phyloP scores from a whole-genome alignment of 2,113 vertebrate species.

The Trichechus manatus region DNA sequence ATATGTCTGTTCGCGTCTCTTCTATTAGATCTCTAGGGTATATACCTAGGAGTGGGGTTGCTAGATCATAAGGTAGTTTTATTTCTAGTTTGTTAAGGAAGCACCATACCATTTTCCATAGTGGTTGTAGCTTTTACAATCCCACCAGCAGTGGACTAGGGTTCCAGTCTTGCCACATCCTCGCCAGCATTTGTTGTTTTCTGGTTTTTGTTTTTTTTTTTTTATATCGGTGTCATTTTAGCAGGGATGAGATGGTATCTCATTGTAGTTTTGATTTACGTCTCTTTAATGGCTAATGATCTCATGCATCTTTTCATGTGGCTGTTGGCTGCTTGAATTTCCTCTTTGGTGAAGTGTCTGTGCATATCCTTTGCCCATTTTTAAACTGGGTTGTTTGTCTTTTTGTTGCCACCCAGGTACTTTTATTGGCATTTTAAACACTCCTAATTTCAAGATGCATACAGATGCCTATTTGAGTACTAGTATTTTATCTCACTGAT shows the following conservation, averaged over 20 bases:
- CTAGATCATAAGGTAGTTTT: background rate
- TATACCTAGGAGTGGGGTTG: background rate
- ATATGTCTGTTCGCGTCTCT: background rate
- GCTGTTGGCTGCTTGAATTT: background rate
- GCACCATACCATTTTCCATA: no score
- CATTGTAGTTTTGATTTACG: background rate
- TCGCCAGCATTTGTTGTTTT: no score
- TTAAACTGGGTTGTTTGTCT: background rate
- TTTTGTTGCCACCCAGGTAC: background rate
- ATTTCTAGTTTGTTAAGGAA: no score
- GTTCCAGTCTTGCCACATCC: no score
- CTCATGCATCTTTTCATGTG: background rate
- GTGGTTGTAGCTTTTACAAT: no score
- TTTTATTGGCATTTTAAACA: conserved; percentile 42
- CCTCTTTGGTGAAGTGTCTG: background rate
- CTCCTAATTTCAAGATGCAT: conserved; percentile 45
- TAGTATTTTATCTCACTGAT: conserved; percentile 45
- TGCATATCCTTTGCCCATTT: background rate
- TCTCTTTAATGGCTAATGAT: background rate
- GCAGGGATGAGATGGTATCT: background rate
- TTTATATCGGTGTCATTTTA: background rate
- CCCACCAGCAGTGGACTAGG: no score
- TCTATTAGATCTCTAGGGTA: background rate
- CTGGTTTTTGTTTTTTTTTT: no score
- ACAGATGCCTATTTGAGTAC: background rate